Conservation (phyloP, 2,113 vertebrate species). For the Calyptommatus sinebrachiatus region DNA sequence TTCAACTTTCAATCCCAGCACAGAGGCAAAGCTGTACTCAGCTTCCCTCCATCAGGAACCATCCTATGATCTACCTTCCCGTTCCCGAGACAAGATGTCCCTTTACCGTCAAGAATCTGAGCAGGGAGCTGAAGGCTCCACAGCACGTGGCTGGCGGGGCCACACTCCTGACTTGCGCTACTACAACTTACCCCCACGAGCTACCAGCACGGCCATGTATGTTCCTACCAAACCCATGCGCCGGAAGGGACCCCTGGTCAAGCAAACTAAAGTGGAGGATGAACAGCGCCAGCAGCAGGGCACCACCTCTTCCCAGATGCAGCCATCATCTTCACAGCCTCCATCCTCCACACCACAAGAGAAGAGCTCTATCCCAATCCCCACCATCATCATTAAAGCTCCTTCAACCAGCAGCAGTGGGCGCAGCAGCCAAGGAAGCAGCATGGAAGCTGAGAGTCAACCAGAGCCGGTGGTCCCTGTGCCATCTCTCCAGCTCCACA, state of each 20-base stretch:
- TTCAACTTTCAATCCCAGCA: constrained; percentile 61
- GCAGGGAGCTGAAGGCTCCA: constrained; percentile 58
- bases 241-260: constrained; percentile 86
- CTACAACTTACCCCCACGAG: constrained; percentile 65
- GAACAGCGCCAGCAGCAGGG: constrained; percentile 64
- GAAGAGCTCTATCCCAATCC: constrained; percentile 91
- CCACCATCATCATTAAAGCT: constrained; percentile 92
- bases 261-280: constrained; percentile 89
- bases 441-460: constrained; percentile 82
- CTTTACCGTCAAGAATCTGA: constrained; percentile 66
- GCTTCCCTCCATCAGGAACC: constrained; percentile 72
- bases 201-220: constrained; percentile 70
- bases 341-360: constrained; percentile 71
- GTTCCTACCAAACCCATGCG: constrained; percentile 74
- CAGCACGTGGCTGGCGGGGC: constrained; percentile 63
- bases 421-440: constrained; percentile 92
- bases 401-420: constrained; percentile 94
- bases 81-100: constrained; percentile 74
- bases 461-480: constrained; percentile 57
- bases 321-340: constrained; percentile 43
- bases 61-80: constrained; percentile 67
- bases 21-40: constrained; percentile 52
- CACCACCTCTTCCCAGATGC: constrained; percentile 29
- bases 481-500: constrained; percentile 52
- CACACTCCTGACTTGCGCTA: constrained; percentile 66